Evolutionary conservation across 2,888 invertebrate species (phyloP).

Genomic region (Arenicola marina): DNA sequence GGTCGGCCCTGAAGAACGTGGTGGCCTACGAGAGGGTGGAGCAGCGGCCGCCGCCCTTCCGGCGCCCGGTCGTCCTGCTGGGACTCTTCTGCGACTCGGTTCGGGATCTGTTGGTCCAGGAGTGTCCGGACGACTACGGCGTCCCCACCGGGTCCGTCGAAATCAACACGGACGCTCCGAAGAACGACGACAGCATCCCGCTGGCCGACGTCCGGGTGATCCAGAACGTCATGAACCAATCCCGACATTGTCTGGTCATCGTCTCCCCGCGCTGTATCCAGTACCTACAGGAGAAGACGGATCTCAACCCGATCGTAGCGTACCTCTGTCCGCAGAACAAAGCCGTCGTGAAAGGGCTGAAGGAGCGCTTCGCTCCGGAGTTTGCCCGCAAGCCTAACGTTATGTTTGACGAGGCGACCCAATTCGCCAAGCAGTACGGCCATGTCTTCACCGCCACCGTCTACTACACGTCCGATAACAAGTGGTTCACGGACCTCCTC

Average conservation of each 20-base stretch:
- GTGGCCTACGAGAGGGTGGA: slow-evolving; percentile 32
- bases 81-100: slow-evolving; percentile 36
- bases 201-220: slow-evolving; percentile 23
- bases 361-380: slow-evolving; percentile 28
- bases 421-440: slow-evolving; percentile 25
- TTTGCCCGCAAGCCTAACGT: slow-evolving; percentile 24
- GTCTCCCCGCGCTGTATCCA: slow-evolving; percentile 28
- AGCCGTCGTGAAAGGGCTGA: slow-evolving; percentile 28
- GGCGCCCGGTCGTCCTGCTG: slow-evolving; percentile 32
- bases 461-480: slow-evolving; percentile 28
- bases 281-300: slow-evolving; percentile 24
- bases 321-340: slow-evolving; percentile 32
- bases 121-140: slow-evolving; percentile 28
- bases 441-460: slow-evolving; percentile 32
- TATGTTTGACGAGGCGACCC: slow-evolving; percentile 32
- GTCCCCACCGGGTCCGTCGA: slow-evolving; percentile 21
- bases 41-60: slow-evolving; percentile 16
- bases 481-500: slow-evolving; percentile 31
- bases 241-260: slow-evolving; percentile 33
- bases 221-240: slow-evolving; percentile 17
- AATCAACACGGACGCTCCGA: slow-evolving; percentile 9
- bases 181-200: slow-evolving; percentile 5
- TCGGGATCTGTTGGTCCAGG: slow-evolving; percentile 23
- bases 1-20: slow-evolving; percentile 5
- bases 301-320: slow-evolving; percentile 35